phyloP scores from a whole-genome alignment of 2,888 invertebrate species.

The Polyommatus icarus region DNA sequence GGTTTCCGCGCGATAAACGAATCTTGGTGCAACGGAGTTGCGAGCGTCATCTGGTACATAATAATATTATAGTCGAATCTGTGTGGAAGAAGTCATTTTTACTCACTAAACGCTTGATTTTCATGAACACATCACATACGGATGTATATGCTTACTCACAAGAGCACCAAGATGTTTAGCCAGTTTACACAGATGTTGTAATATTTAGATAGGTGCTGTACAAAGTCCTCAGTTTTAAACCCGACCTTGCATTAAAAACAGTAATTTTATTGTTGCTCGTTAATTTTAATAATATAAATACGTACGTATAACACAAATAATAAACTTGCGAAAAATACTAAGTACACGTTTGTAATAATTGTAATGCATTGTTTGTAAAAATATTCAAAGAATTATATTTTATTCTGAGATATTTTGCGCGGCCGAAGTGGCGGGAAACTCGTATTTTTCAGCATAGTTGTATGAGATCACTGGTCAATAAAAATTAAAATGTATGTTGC shows the following conservation, averaged over 20 bases:
- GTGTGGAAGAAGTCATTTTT: too few species aligned
- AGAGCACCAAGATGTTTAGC: not conserved
- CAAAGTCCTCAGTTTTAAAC: conserved; percentile 32
- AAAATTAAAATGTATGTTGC: too few species aligned
- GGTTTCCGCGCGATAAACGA: too few species aligned
- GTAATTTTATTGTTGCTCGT: conserved; percentile 26
- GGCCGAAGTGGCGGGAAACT: too few species aligned
- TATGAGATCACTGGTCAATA: too few species aligned
- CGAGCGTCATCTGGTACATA: too few species aligned
- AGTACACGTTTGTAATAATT: not conserved
- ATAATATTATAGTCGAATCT: too few species aligned
- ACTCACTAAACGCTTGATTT: not conserved
- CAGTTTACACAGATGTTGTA: conserved; percentile 53
- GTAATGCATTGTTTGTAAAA: not conserved
- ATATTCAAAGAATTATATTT: not conserved
- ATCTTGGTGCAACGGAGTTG: too few species aligned
- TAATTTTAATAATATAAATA: conserved; percentile 17
- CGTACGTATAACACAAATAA: not conserved
- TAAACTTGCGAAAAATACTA: conserved; percentile 20
- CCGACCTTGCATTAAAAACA: conserved; percentile 6
- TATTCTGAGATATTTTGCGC: not conserved
- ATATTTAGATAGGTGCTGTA: conserved; percentile 50
- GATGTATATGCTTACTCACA: not conserved
- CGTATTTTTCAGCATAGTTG: too few species aligned
- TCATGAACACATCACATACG: not conserved